Evolutionary conservation across 2,888 invertebrate species (phyloP), one percentile per base, ranked within the genome.

Genomic region (Lottia scabra): DNA sequence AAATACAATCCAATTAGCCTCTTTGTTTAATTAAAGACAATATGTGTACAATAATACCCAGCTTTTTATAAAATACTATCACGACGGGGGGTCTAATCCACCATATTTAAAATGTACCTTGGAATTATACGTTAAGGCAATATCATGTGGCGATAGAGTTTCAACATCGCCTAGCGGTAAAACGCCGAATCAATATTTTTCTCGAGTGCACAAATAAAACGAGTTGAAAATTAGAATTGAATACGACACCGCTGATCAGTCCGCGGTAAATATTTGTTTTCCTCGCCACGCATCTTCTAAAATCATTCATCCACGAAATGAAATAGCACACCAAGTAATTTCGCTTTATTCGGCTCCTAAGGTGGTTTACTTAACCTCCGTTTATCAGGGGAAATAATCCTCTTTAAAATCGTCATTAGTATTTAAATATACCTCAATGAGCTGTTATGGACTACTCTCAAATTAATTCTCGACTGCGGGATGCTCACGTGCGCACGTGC

Each of bases 261-360:
- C 56, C 56, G 56, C 19, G 10, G 56, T 19, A 23, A 56, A 56
- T 56, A 56, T 56, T 56, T 56, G 56, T 56, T 56, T 56, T 56
- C 23, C 12, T 19, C 56, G 23, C 56, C 19, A 23, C 56, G 56
- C 19, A 56, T 56, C 56, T 56, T 23, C 56, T 23, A 56, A 56
- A 56, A 19, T 56, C 56, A 56, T 56, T 56, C 56, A 56, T 56
- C 56, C 23, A 15, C 19, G 23, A 56, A 56, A 56, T 56, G 56
- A 56, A 56, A 56, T 56, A 23, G 56, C 56, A 56, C 56, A 56
- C 56, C 56, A 13, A 56, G 56, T 56, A 56, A 56, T 56, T 56
- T 56, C 56, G 56, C 23, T 56, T 56, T 56, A 56, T 56, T 23
- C 56, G 10, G 19, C 56, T 56, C 56, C 56, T 23, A 23, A 56